Conservation (phyloP, 1,140 invertebrate species). For the Portunus trituberculatus region DNA sequence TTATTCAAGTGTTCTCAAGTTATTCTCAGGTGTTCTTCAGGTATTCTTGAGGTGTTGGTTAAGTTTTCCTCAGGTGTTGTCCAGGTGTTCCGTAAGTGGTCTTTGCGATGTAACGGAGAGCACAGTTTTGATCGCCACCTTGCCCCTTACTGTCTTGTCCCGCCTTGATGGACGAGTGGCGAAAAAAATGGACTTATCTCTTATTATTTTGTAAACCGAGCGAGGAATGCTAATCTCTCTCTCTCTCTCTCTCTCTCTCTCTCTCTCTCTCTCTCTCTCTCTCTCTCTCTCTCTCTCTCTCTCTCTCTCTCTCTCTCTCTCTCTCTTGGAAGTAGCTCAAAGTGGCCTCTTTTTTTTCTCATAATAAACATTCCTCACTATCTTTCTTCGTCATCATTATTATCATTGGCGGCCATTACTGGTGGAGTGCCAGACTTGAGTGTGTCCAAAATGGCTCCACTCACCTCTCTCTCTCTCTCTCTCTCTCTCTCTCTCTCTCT, state of each 20-base stretch:
- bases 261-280: neutral
- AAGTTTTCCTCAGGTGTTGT: neutral
- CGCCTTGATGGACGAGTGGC: neutral
- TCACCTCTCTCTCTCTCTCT: neutral
- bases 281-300: neutral
- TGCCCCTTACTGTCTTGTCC: neutral
- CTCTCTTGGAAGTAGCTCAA: neutral
- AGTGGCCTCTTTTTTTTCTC: neutral
- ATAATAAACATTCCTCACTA: neutral
- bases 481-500: neutral
- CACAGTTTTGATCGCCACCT: neutral
- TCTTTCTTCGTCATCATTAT: neutral
- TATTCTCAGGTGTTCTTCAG: no score
- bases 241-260: constrained; percentile 20
- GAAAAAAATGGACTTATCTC: neutral
- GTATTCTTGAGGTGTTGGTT: no score
- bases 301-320: neutral
- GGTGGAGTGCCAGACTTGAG: neutral
- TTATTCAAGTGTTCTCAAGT: no score
- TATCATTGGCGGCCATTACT: no score
- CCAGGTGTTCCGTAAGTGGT: neutral
- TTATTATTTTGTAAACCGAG: neutral
- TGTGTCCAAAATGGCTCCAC: neutral
- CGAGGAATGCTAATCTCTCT: neutral
- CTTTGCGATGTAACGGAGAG: neutral